Evolutionary conservation across 2,888 invertebrate species (phyloP).

Genomic region (Archips crataeganus): DNA sequence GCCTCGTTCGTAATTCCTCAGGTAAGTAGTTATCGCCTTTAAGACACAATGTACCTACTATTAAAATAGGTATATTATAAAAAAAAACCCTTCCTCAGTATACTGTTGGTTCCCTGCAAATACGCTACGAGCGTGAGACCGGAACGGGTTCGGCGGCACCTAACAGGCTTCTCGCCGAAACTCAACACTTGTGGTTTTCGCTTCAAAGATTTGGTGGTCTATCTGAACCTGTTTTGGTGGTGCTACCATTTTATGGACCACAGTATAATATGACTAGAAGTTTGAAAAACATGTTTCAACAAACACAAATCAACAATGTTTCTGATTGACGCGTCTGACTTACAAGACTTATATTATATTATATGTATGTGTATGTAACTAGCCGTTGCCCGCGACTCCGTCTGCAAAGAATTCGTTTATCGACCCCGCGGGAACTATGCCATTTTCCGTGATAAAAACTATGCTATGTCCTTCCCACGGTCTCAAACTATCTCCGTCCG

Average conservation of each 20-base stretch:
- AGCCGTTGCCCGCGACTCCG: no score
- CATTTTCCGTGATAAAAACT: no score
- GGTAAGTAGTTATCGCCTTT: no score
- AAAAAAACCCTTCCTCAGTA: background rate
- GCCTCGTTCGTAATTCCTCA: no score
- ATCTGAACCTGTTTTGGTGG: conserved; percentile 1
- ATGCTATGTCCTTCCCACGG: no score
- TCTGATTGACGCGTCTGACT: background rate
- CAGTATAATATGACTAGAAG: background rate
- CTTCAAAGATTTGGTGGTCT: conserved; percentile 55
- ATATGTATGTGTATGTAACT: no score
- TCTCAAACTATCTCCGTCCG: no score
- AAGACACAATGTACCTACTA: no score
- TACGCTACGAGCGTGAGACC: conserved; percentile 68
- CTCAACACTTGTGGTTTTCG: conserved; percentile 62
- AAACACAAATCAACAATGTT: background rate
- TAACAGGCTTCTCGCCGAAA: conserved; percentile 64
- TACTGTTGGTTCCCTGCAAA: conserved; percentile 12
- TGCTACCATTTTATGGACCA: background rate
- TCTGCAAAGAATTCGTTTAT: no score
- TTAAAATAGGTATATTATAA: background rate
- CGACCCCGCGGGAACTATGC: no score
- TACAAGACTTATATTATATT: background rate
- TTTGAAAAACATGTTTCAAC: background rate
- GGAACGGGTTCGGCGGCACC: conserved; percentile 60